phyloP scores from a whole-genome alignment of 2,113 vertebrate species.

The Calyptomena viridis region DNA sequence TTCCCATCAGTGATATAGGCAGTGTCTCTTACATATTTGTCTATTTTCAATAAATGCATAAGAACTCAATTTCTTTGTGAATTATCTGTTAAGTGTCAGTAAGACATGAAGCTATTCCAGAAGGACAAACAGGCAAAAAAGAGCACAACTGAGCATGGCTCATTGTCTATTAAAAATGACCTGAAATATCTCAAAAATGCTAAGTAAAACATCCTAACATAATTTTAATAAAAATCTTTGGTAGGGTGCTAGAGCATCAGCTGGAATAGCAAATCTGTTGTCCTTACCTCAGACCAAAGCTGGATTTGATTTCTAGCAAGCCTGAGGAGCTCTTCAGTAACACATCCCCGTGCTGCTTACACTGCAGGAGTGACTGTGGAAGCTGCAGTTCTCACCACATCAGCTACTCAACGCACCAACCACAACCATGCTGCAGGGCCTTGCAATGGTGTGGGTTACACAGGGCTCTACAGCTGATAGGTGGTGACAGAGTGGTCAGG shows the following conservation, averaged over 20 bases:
- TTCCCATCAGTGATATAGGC: neutral
- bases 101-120: neutral
- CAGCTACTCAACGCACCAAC: accelerated
- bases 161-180: neutral
- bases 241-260: neutral
- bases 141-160: neutral
- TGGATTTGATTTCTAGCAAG: neutral
- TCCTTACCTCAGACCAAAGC: neutral
- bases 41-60: neutral
- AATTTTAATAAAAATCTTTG: neutral
- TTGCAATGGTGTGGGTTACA: neutral
- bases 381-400: neutral
- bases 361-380: neutral
- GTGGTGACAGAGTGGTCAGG: accelerated
- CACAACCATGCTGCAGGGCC: neutral
- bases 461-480: neutral
- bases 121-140: neutral
- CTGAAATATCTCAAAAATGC: neutral
- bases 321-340: neutral
- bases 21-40: neutral
- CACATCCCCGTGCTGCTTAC: neutral
- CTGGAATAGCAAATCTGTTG: neutral
- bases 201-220: neutral
- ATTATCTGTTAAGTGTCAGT: neutral
- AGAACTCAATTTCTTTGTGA: neutral